These are phyloP conservation scores for Hylaeus anthracinus DNA, from an alignment of 1,140 invertebrate genomes.

Conservation along the genomic window DNA sequence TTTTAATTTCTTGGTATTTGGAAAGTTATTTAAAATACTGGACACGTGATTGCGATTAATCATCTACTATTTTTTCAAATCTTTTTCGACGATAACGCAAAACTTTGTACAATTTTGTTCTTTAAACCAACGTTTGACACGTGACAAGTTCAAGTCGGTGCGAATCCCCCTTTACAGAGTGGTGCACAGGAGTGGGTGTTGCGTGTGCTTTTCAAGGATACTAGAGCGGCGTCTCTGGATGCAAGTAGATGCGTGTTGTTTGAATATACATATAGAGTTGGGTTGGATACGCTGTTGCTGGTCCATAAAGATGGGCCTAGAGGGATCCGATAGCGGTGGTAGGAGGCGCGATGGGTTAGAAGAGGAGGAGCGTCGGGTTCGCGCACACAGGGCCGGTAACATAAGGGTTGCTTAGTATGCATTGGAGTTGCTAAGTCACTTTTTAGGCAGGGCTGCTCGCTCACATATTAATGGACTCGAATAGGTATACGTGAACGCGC, in stretches of 20 bases:
- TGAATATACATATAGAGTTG: constrained; percentile 10
- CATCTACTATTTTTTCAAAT: no score
- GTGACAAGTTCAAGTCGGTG: no score
- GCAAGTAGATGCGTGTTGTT: constrained; percentile 17
- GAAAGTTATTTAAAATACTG: no score
- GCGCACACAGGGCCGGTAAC: constrained; percentile 51
- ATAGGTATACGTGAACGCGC: constrained; percentile 28
- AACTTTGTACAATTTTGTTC: no score
- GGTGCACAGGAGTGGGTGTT: not conserved
- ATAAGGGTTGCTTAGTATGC: constrained; percentile 79
- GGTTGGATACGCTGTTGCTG: constrained; percentile 59
- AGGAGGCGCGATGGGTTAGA: constrained; percentile 42
- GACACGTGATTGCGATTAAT: no score
- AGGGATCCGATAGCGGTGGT: constrained; percentile 48
- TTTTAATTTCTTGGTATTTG: no score
- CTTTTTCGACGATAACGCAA: no score
- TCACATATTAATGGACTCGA: constrained; percentile 74
- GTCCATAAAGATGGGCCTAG: constrained; percentile 67
- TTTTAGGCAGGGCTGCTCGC: constrained; percentile 72
- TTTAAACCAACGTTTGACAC: no score
- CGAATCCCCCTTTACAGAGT: not conserved
- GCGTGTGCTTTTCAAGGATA: not conserved
- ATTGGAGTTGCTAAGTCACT: constrained; percentile 80
- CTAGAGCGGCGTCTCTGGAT: not conserved
- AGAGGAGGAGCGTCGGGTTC: constrained; percentile 31